Evolutionary conservation across 2,888 invertebrate genomes (phyloP).

Genomic region (Nebria salina): DNA sequence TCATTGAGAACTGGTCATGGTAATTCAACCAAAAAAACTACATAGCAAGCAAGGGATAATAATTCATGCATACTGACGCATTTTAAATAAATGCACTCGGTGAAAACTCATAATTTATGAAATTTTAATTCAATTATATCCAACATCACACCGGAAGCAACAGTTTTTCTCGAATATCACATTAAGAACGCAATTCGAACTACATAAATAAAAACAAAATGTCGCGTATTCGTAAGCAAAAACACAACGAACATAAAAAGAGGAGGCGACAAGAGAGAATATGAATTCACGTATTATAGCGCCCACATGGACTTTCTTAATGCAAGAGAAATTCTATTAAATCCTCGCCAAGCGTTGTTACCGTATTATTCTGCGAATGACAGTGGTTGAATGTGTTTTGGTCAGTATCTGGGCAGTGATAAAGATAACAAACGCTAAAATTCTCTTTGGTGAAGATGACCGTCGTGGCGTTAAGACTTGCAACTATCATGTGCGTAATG

Average conservation of each 20-base stretch:
- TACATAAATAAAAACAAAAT: constrained; percentile 29
- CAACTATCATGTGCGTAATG: constrained; percentile 38
- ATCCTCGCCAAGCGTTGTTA: constrained; percentile 30
- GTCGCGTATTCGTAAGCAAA: constrained; percentile 15
- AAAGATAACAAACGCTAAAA: constrained; percentile 47
- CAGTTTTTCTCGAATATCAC: constrained; percentile 37
- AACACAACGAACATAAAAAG: constrained; percentile 13
- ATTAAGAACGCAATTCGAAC: constrained; percentile 31
- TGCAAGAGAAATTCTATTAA: constrained; percentile 47
- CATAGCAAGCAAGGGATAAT: background rate
- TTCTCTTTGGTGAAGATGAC: constrained; percentile 8
- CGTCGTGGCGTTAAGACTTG: background rate
- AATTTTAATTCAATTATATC: constrained; percentile 34
- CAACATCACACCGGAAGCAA: constrained; percentile 26
- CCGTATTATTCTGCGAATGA: constrained; percentile 45
- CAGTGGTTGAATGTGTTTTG: constrained; percentile 26
- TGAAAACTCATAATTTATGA: constrained; percentile 6
- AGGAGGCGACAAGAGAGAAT: constrained; percentile 8
- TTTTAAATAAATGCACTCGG: background rate
- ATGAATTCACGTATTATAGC: constrained; percentile 14
- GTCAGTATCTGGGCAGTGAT: constrained; percentile 46
- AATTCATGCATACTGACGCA: background rate
- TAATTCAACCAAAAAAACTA: background rate
- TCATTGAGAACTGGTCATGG: background rate
- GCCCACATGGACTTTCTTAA: constrained; percentile 48